These are phyloP conservation scores for Fopius arisanus DNA, from an alignment of 1,140 invertebrate species.

Conservation along the genomic window DNA sequence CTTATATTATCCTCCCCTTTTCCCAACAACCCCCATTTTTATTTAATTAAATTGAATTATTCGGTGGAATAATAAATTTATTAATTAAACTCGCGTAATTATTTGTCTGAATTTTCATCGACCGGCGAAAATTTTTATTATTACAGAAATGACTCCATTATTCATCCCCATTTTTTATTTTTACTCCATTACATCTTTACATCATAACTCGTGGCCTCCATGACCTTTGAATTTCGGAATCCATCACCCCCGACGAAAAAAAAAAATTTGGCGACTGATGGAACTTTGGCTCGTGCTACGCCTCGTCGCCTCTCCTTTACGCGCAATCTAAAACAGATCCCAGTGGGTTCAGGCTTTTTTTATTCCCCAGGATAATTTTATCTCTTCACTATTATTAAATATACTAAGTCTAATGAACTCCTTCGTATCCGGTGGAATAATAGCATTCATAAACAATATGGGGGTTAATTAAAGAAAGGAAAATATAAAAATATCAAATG, in stretches of 20 bases:
- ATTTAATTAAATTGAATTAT: too few relatives aligned
- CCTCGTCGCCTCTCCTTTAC: conserved; percentile 34
- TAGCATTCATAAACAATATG: background rate
- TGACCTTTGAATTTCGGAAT: background rate
- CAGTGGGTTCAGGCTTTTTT: conserved; percentile 18
- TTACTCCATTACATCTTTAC: background rate
- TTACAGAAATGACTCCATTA: background rate
- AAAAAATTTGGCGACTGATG: conserved; percentile 13
- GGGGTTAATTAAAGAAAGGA: background rate
- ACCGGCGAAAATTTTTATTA: background rate
- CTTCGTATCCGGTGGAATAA: background rate
- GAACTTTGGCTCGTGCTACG: conserved; percentile 13
- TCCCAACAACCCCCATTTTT: too few relatives aligned
- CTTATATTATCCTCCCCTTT: too few relatives aligned
- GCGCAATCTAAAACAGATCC: conserved; percentile 27
- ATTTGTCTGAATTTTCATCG: too few relatives aligned
- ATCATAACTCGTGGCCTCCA: background rate
- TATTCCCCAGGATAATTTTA: background rate
- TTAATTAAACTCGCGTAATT: too few relatives aligned
- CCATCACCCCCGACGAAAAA: background rate
- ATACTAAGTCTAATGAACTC: background rate
- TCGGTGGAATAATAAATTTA: too few relatives aligned
- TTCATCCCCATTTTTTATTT: background rate
- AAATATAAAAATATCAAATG: background rate
- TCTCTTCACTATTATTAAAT: background rate